These are phyloP conservation scores for Yponomeuta malinellus DNA, from an alignment of 2,888 invertebrate species.

Conservation along the genomic window DNA sequence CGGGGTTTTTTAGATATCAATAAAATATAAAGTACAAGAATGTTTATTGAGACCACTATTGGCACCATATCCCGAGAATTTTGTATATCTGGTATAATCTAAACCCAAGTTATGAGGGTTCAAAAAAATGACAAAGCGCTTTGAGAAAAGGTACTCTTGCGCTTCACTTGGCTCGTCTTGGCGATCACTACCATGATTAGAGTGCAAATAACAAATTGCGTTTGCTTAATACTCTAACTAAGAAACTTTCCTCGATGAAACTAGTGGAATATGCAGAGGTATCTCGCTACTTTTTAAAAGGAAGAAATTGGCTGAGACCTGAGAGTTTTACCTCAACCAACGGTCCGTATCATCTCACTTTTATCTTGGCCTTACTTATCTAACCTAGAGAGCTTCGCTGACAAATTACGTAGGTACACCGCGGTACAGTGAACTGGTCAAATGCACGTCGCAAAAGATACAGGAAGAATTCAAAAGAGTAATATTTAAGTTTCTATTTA, in stretches of 20 bases:
- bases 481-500: no score
- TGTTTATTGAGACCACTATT: no score
- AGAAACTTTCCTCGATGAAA: background rate
- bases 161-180: no score
- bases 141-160: no score
- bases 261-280: background rate
- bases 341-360: background rate
- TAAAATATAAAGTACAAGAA: no score
- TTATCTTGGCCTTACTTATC: background rate
- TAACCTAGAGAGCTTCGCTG: slow-evolving; percentile 1
- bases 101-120: no score
- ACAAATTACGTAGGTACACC: slow-evolving; percentile 2
- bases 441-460: background rate
- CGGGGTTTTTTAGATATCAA: no score
- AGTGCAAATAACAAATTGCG: background rate
- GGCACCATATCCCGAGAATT: no score
- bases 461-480: no score
- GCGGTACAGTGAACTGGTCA: background rate
- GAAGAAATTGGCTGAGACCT: background rate
- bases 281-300: background rate
- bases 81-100: no score
- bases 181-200: no score
- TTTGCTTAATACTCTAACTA: background rate
- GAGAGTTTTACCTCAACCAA: background rate
- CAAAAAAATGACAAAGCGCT: no score